These are phyloP conservation scores for Akabosia matsudoensis DNA, from an alignment of 1,140 invertebrate species.

Conservation along the genomic window DNA sequence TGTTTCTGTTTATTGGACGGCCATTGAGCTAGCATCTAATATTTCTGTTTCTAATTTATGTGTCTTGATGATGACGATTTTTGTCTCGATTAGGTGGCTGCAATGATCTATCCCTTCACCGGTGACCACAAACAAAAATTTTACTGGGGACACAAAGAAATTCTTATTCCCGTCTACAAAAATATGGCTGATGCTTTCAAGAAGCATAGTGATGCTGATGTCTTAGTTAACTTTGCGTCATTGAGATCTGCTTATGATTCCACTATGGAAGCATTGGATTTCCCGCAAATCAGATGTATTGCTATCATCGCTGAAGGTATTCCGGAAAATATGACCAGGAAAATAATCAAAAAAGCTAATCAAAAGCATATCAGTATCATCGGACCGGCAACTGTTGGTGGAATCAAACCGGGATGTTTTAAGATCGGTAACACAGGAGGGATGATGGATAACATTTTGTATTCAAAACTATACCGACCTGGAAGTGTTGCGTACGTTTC, in stretches of 20 bases:
- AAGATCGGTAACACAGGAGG: conserved; percentile 98
- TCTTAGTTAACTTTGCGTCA: conserved; percentile 98
- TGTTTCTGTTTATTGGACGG: background rate
- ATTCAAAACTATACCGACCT: conserved; percentile 92
- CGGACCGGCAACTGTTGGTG: conserved; percentile 95
- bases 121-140: conserved; percentile 99
- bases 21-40: too few species aligned
- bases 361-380: conserved; percentile 82
- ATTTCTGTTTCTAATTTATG: too few species aligned
- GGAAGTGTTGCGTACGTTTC: conserved; percentile 98
- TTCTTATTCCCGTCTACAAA: conserved; percentile 93
- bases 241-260: conserved; percentile 96
- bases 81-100: conserved; percentile 65
- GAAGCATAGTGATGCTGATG: conserved; percentile 91
- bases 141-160: conserved; percentile 99
- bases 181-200: conserved; percentile 95
- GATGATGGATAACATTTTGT: conserved; percentile 99
- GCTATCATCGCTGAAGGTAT: conserved; percentile 99
- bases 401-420: conserved; percentile 97
- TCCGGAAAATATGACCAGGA: conserved; percentile 77
- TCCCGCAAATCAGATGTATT: conserved; percentile 85
- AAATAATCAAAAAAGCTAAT: conserved; percentile 82
- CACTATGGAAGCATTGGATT: conserved; percentile 88
- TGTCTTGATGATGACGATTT: background rate
- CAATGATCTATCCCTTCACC: conserved; percentile 97